Base-by-base conservation (phyloP, 1,140 invertebrate species). In the Drosophila rhopaloa region DNA sequence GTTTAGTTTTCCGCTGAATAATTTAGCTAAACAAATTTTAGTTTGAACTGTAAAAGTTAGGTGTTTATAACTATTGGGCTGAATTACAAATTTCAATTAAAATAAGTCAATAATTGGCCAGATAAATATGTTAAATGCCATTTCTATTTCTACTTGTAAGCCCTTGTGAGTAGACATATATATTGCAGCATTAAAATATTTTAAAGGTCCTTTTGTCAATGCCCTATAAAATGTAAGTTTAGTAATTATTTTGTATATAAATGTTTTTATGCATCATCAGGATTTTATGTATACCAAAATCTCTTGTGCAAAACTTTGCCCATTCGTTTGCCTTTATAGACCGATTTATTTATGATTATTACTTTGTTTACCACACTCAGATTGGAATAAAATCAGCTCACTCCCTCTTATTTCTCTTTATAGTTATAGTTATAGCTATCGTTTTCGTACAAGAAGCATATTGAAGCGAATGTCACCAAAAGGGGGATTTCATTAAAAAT, bases 261-360 rank as follows among this genome's bases (percentile, higher is more conserved):
- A 41, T 62, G 32, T 29, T 38, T 53, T 57, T 47, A 66, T 60
- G 46, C 50, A 46, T 72, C 50, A 78, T 50, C 58, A 57, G 59
- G 32, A 57, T 48, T 54, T 68, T 80, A 59, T 71, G 59, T 67
- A 48, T 61, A 55, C 44, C 41, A 55, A 55, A 54, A 40, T 44
- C 68, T 41, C 24, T 43, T 48, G 40, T 48, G 46, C 27, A 37
- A 67, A 80, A 80, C 78, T 80, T 80, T 81, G 37, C 44, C 44
- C 78, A 81, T 81, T 71, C 46, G 58, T 76, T 54, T 65, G 40
- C 68, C 43, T 76, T 53, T 53, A 58, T 58, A 54, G 60, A 51
- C 44, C 71, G 38, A 71, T 76, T 81, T 80, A 60, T 81, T 81
- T 59, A 81, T 63, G 78, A 76, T 81, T 81, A 81, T 81, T 81